Conservation (phyloP, 2,113 vertebrate species). For the Mus pahari region DNA sequence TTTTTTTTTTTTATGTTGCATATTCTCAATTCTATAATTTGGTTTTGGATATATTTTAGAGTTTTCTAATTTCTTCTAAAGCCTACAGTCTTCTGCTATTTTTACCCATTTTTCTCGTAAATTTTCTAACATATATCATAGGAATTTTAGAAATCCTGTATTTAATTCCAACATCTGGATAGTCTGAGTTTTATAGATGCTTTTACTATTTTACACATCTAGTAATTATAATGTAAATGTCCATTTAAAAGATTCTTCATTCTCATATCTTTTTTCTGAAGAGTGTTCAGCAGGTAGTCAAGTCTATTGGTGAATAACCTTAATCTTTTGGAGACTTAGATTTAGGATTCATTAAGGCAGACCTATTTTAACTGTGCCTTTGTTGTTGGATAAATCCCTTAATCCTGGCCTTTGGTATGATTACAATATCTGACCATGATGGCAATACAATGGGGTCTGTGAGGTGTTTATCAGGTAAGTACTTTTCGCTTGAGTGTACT, state of each 20-base stretch:
- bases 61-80: not conserved
- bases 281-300: not conserved
- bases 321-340: not conserved
- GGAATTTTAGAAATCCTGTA: slow-evolving; percentile 9
- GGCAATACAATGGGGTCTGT: slow-evolving; percentile 5
- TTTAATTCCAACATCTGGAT: slow-evolving; percentile 27
- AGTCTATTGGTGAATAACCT: slow-evolving; percentile 2
- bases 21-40: slow-evolving; percentile 36
- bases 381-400: not conserved
- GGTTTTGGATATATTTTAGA: not conserved
- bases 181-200: not conserved
- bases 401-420: not conserved
- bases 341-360: not conserved
- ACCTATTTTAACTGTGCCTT: slow-evolving; percentile 39
- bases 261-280: slow-evolving; percentile 12
- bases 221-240: slow-evolving; percentile 1
- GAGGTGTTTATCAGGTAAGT: not conserved
- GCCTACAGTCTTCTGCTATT: not conserved
- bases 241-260: slow-evolving; percentile 5
- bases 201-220: not conserved
- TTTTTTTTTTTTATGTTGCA: not conserved
- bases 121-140: slow-evolving; percentile 21
- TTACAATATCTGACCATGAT: not conserved
- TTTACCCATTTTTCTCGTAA: not conserved
- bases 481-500: not conserved